These are phyloP conservation scores for Chymomyza caudatula DNA, from an alignment of 2,888 invertebrate species.

Conservation along the genomic window DNA sequence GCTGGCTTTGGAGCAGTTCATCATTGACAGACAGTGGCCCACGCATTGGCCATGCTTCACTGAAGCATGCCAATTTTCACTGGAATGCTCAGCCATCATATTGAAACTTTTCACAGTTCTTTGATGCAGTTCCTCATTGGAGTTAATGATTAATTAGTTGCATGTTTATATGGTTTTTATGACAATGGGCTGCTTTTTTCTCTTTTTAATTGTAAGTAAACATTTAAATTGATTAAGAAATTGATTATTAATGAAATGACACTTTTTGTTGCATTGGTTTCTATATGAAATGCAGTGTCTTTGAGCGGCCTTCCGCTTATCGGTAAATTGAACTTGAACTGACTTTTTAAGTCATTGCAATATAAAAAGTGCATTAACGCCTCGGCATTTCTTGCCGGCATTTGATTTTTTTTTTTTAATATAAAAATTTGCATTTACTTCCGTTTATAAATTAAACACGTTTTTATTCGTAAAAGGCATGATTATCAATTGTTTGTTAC, in stretches of 20 bases:
- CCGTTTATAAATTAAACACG: conserved; percentile 20
- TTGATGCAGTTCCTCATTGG: conserved; percentile 14
- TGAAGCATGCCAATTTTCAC: conserved; percentile 66
- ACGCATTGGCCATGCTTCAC: conserved; percentile 52
- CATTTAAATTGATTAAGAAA: neutral
- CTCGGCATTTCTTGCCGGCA: neutral
- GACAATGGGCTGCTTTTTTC: conserved; percentile 7
- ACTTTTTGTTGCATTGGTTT: neutral
- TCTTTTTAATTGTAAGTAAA: neutral
- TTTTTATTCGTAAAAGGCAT: conserved; percentile 2
- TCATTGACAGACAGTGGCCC: conserved; percentile 41
- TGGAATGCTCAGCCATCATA: conserved; percentile 62
- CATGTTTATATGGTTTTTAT: conserved; percentile 34
- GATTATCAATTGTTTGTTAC: neutral
- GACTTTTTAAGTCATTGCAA: neutral
- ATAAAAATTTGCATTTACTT: neutral
- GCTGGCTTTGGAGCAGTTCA: conserved; percentile 48
- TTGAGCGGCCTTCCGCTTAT: neutral
- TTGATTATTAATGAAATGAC: neutral
- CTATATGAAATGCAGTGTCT: conserved; percentile 8
- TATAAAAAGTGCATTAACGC: neutral
- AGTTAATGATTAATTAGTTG: conserved; percentile 34
- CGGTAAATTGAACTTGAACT: neutral
- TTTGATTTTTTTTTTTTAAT: neutral
- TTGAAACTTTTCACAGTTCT: conserved; percentile 17